phyloP scores from a whole-genome alignment of 2,797 vertebrate genomes.

The Tamandua tetradactyla region DNA sequence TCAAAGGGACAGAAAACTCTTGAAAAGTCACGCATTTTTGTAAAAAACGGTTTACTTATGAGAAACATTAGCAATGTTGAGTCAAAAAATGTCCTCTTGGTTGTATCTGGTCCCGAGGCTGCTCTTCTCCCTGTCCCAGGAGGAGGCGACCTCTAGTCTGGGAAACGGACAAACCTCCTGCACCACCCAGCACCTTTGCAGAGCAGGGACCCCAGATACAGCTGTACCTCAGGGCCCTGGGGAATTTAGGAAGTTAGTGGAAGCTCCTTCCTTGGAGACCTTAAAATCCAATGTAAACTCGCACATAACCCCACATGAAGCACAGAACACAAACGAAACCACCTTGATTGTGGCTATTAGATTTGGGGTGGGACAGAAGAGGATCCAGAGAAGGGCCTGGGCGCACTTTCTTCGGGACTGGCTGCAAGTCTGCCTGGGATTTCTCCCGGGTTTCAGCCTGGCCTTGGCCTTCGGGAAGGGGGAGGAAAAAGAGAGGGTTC shows the following conservation, averaged over 20 bases:
- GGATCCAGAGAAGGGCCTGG: too few relatives aligned
- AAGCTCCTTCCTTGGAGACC: background rate
- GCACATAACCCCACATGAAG: background rate
- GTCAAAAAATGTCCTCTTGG: constrained; percentile 14
- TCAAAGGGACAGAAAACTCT: constrained; percentile 52
- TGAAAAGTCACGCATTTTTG: constrained; percentile 44
- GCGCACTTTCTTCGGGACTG: background rate
- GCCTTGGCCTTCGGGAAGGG: background rate
- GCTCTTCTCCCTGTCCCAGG: background rate
- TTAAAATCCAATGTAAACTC: background rate
- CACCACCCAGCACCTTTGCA: background rate
- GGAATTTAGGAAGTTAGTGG: background rate
- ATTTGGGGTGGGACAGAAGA: too few relatives aligned
- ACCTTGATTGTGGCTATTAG: background rate
- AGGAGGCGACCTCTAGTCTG: background rate
- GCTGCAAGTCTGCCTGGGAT: background rate
- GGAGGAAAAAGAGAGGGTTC: background rate
- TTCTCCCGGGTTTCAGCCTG: background rate
- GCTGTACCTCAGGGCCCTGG: rapidly evolving
- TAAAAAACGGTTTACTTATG: constrained; percentile 52
- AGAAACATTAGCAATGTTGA: constrained; percentile 38
- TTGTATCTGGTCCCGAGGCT: background rate
- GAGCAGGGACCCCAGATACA: background rate
- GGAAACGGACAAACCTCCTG: background rate
- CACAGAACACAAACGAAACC: background rate